Conservation (phyloP, 1,140 invertebrate genomes). For the Magallana angulata region DNA sequence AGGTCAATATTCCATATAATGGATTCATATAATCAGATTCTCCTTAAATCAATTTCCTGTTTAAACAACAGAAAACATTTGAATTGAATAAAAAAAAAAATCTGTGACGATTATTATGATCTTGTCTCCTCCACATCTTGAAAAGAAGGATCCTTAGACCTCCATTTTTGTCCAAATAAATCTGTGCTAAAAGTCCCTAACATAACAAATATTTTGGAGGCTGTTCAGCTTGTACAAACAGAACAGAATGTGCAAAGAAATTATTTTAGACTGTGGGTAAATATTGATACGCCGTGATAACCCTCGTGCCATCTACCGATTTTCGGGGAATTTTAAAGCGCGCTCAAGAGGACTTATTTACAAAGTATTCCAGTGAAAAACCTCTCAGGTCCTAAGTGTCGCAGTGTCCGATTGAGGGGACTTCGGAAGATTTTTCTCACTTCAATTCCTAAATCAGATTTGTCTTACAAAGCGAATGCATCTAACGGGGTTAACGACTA, state of each 20-base stretch:
- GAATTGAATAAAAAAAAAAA: not conserved
- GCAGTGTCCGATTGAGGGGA: not conserved
- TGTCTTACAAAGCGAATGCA: not conserved
- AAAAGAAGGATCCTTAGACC: not conserved
- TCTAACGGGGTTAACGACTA: not conserved
- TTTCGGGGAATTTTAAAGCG: not conserved
- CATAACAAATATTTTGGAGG: conserved; percentile 2
- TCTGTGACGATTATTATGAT: not conserved
- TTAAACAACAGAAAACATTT: too few species aligned
- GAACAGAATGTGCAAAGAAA: conserved; percentile 28
- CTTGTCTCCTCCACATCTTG: not conserved
- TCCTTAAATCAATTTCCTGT: too few species aligned
- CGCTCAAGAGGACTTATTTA: conserved; percentile 4
- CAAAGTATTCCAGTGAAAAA: not conserved
- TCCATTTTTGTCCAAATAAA: conserved; percentile 6
- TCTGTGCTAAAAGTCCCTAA: conserved; percentile 9
- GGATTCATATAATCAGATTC: too few species aligned
- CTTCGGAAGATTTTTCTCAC: conserved; percentile 29
- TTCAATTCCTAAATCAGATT: conserved; percentile 12
- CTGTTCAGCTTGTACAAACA: conserved; percentile 15
- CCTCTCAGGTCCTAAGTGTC: not conserved
- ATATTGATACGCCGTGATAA: conserved; percentile 26
- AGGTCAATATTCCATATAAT: too few species aligned
- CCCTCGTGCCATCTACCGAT: conserved; percentile 2
- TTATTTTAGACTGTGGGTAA: conserved; percentile 31